Percentiles rank a stretch among this genome's conserved stretches.
Evolutionary conservation across 2,797 vertebrate genomes (phyloP).

Genomic region (Fundulus diaphanus): DNA sequence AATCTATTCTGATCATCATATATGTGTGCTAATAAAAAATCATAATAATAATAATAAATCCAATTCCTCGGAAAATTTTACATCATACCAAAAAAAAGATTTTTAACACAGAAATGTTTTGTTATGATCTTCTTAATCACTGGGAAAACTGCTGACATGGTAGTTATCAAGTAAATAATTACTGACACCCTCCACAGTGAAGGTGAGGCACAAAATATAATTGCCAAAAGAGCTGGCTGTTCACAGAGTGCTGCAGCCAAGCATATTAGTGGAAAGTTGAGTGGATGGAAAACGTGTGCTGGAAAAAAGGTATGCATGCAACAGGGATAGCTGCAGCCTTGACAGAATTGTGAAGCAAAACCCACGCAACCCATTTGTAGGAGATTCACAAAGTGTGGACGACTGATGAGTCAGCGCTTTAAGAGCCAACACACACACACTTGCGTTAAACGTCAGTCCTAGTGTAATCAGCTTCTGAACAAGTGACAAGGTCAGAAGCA

Average conservation of each 20-base stretch:
- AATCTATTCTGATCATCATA: background rate
- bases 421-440: background rate
- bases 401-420: background rate
- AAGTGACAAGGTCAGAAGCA: background rate
- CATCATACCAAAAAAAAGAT: background rate
- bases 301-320: background rate
- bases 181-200: background rate
- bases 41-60: too few relatives aligned
- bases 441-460: background rate
- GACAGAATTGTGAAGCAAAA: background rate
- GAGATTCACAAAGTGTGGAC: background rate
- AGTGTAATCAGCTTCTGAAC: background rate
- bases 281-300: background rate
- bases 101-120: background rate
- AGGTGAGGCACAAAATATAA: background rate
- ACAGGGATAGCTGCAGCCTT: background rate
- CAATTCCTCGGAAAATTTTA: background rate
- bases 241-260: background rate
- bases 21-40: background rate
- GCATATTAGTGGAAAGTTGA: background rate
- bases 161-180: background rate
- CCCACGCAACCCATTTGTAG: background rate
- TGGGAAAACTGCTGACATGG: background rate
- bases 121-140: background rate
- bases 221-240: background rate